Base-by-base conservation (phyloP, 2,797 vertebrate species). In the Lagodon rhomboides region DNA sequence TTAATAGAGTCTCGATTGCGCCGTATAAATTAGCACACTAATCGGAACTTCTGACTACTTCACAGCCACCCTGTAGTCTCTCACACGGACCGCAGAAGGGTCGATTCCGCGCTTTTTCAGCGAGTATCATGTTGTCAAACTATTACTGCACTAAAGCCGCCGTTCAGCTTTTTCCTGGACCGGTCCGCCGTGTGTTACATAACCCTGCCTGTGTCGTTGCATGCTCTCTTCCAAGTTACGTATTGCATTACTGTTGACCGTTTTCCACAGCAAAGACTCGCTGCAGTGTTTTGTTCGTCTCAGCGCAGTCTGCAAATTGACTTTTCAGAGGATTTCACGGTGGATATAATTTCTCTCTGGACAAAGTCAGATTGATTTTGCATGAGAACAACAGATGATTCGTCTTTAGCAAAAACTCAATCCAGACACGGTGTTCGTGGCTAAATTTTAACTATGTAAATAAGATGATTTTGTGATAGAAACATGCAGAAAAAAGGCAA, bases 11-110 rank as follows among this genome's bases (percentile, higher is more conserved):
- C 69, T 50, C 63, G 23, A 84, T 83, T 83, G 64, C 34, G 38
- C 41, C 41, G 79, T 80, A 74, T 82, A 76, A 80, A 86, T 88
- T 71, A 76, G 27, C 71, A 71, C 65, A 46, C 27, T 75, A 66
- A 84, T 84, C 62, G 59, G 11, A 67, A 2, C 67, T 81, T 68
- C 67, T 54, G 20, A 75, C 67, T 61, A 11, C n/a, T 66, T 30
- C 62, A 61, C 62, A 66, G 50, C 51, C 44, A 43, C 46, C 0
- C n/a, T 63, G 67, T 18, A 55, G 66, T 76, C 58, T 67, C 67
- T 82, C 74, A 75, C 46, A 49, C 8, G 60, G 43, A 77, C 75
- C 73, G 70, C 34, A 68, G 61, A 65, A 38, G 34, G 23, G 56
- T 27, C 5, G 17, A 72, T n/a, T 60, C 30, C 74, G 44, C 38